Evolutionary conservation across 2,888 invertebrate species (phyloP).

Genomic region (Dinocampus coccinellae): DNA sequence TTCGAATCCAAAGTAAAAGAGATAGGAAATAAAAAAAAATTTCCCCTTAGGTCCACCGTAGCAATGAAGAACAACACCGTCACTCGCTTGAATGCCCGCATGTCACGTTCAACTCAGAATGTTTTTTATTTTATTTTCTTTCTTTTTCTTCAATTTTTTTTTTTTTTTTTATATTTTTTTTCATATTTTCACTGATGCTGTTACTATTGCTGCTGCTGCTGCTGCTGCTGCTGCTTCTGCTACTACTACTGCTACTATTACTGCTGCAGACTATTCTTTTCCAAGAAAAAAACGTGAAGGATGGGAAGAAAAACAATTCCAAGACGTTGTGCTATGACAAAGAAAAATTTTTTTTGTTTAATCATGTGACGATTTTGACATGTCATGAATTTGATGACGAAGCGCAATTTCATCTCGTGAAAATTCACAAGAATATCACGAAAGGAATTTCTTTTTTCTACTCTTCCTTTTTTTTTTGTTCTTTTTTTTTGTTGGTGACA

Average conservation of each 20-base stretch:
- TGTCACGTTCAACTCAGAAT: constrained; percentile 24
- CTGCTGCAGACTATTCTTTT: not conserved
- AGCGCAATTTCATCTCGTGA: not conserved
- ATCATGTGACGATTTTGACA: constrained; percentile 17
- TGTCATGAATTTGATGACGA: not conserved
- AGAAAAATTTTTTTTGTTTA: constrained; percentile 1
- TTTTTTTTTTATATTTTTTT: not conserved
- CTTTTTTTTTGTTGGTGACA: not conserved
- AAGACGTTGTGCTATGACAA: constrained; percentile 11
- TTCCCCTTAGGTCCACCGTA: constrained; percentile 3
- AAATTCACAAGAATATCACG: not conserved
- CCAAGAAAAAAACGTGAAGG: not conserved
- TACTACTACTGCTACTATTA: not conserved
- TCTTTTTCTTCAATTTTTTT: not conserved
- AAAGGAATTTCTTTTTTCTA: no score
- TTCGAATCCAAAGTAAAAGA: not conserved
- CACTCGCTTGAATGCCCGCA: constrained; percentile 23
- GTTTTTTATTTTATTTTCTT: constrained; percentile 3
- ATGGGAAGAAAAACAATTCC: constrained; percentile 11
- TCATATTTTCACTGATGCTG: not conserved
- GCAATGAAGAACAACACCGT: constrained; percentile 20
- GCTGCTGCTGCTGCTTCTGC: not conserved
- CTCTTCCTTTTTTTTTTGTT: not conserved
- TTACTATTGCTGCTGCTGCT: no score
- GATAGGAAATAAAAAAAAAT: constrained; percentile 13